These are phyloP conservation scores for Megaceryle torquata DNA, from an alignment of 2,113 vertebrate genomes.

Conservation along the genomic window DNA sequence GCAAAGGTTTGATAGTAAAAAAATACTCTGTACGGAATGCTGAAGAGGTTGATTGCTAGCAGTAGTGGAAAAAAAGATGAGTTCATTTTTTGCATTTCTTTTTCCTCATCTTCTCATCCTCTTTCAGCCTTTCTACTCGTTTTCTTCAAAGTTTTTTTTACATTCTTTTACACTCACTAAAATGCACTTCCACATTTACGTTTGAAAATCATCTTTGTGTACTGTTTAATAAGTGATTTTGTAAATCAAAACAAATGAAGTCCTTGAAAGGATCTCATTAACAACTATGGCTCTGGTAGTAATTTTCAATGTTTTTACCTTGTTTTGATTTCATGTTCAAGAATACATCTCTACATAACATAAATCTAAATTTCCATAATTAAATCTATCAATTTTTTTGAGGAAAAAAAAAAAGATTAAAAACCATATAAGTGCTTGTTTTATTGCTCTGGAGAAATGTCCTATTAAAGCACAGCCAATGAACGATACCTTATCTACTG, in stretches of 20 bases:
- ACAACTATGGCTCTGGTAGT: background rate
- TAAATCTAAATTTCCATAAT: background rate
- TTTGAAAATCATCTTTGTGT: background rate
- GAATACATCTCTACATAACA: background rate
- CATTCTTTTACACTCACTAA: background rate
- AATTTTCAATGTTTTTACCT: background rate
- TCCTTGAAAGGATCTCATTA: background rate
- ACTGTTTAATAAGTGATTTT: background rate
- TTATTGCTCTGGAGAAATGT: background rate
- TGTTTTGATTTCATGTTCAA: background rate
- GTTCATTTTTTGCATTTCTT: too few species aligned
- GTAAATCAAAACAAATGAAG: background rate
- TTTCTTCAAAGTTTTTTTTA: too few species aligned
- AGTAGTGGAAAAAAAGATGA: too few species aligned
- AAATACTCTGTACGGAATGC: too few species aligned
- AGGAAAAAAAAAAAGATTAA: background rate
- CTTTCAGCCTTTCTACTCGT: too few species aligned
- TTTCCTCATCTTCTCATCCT: too few species aligned
- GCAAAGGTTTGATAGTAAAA: too few species aligned
- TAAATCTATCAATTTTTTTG: background rate
- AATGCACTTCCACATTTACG: background rate
- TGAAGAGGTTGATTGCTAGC: too few species aligned
- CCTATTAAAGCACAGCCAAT: background rate
- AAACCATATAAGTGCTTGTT: background rate
- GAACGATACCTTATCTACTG: background rate